These are phyloP conservation scores for Hermodice carunculata DNA, from an alignment of 2,888 invertebrate genomes.

Conservation along the genomic window DNA sequence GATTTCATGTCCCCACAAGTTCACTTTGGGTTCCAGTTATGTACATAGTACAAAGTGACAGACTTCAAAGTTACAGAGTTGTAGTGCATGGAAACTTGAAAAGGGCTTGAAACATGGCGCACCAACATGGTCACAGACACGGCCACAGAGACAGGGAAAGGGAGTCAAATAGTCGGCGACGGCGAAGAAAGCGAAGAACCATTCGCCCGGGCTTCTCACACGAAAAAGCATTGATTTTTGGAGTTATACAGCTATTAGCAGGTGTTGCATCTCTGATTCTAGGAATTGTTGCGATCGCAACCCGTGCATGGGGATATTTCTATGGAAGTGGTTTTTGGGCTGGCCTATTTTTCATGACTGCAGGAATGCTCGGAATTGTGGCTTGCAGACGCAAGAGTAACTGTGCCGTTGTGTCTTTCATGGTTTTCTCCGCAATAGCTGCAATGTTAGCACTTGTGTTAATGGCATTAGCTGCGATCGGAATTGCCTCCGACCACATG, in stretches of 20 bases:
- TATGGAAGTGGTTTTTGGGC: conserved; percentile 61
- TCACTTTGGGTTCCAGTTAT: too few relatives aligned
- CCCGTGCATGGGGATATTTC: conserved; percentile 58
- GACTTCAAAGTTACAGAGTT: too few relatives aligned
- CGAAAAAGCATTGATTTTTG: conserved; percentile 49
- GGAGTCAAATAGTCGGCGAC: neutral
- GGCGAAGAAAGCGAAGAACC: neutral
- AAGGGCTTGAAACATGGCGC: too few relatives aligned
- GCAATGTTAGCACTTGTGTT: conserved; percentile 20
- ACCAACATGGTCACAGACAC: too few relatives aligned
- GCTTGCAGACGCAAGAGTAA: conserved; percentile 15
- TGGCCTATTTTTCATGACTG: conserved; percentile 39
- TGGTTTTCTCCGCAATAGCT: conserved; percentile 23
- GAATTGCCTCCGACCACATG: conserved; percentile 15
- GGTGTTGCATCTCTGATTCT: conserved; percentile 53
- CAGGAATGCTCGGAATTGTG: conserved; percentile 21
- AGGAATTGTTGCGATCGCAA: conserved; percentile 52
- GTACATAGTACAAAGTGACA: too few relatives aligned
- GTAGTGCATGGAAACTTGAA: too few relatives aligned
- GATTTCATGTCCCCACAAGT: too few relatives aligned
- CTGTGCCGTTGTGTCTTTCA: conserved; percentile 17
- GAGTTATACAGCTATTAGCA: conserved; percentile 50
- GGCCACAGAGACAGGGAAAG: neutral
- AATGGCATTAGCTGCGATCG: conserved; percentile 14
- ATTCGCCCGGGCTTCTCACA: conserved; percentile 45